phyloP scores from a whole-genome alignment of 2,888 invertebrate genomes.

The Caenorhabditis sulstoni region DNA sequence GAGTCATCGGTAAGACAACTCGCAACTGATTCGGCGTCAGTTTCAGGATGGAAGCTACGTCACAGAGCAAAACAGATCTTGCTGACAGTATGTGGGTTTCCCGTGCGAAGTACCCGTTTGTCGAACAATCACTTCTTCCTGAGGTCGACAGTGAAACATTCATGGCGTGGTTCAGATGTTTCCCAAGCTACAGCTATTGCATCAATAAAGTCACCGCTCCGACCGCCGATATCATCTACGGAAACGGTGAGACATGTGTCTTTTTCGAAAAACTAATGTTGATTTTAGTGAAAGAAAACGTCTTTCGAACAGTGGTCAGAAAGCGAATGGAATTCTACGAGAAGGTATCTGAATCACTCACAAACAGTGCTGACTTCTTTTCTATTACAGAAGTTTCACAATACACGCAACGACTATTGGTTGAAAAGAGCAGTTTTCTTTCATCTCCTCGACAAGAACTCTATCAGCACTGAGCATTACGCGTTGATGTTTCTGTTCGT shows the following conservation, averaged over 20 bases:
- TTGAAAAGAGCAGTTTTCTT: conserved; percentile 8
- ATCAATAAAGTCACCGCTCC: too few relatives aligned
- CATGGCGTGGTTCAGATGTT: too few relatives aligned
- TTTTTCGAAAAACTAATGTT: too few relatives aligned
- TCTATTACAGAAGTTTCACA: background rate
- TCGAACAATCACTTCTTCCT: too few relatives aligned
- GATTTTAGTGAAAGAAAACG: background rate
- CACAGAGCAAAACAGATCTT: background rate
- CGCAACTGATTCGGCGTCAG: too few relatives aligned
- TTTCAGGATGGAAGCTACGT: background rate
- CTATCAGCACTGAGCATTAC: background rate
- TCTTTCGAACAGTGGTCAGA: background rate
- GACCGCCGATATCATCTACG: too few relatives aligned
- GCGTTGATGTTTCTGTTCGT: conserved; percentile 4
- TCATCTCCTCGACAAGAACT: conserved; percentile 2
- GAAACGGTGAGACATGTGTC: too few relatives aligned
- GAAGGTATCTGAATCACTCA: background rate
- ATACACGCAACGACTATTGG: conserved; percentile 2
- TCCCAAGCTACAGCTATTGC: too few relatives aligned
- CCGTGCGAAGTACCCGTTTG: background rate
- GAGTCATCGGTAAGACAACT: background rate
- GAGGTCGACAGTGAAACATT: too few relatives aligned
- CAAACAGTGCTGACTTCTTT: background rate
- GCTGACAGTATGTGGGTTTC: conserved; percentile 5
- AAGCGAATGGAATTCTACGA: background rate